A percentile compares a stretch with the other conserved stretches of the same genome.
Conservation (phyloP, 2,113 vertebrate species). For the Zosterops pallidus region DNA sequence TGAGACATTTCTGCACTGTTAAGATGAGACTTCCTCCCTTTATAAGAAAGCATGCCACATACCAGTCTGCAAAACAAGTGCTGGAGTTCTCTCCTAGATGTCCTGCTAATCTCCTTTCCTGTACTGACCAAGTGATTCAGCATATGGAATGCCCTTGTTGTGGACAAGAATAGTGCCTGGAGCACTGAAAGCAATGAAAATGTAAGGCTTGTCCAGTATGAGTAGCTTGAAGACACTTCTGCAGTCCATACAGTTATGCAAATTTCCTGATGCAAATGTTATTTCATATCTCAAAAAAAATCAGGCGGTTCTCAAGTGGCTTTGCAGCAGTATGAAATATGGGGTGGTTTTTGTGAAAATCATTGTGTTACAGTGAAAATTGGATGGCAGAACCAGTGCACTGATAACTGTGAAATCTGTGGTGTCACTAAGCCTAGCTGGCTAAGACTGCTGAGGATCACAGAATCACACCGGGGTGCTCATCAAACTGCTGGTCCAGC, state of each 20-base stretch:
- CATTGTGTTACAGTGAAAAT: neutral
- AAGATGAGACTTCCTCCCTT: neutral
- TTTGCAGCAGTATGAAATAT: neutral
- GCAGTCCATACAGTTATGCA: neutral
- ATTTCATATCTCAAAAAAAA: neutral
- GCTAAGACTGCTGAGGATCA: neutral
- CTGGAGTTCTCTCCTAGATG: neutral
- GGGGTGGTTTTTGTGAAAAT: neutral
- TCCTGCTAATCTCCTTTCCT: neutral
- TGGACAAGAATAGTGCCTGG: neutral
- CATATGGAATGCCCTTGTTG: neutral
- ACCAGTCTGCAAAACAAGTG: neutral
- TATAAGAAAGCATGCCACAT: neutral
- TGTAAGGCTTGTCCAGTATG: neutral
- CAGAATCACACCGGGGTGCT: accelerated
- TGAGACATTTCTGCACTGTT: neutral
- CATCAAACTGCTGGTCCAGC: neutral
- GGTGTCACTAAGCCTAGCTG: neutral
- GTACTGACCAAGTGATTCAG: neutral
- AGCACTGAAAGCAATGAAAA: neutral
- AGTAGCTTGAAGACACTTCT: neutral
- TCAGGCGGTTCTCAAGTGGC: neutral
- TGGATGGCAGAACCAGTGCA: accelerated
- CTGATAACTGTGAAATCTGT: neutral
- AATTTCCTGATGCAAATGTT: neutral